phyloP scores from a whole-genome alignment of 2,888 invertebrate genomes.

The Morpho deidamia region DNA sequence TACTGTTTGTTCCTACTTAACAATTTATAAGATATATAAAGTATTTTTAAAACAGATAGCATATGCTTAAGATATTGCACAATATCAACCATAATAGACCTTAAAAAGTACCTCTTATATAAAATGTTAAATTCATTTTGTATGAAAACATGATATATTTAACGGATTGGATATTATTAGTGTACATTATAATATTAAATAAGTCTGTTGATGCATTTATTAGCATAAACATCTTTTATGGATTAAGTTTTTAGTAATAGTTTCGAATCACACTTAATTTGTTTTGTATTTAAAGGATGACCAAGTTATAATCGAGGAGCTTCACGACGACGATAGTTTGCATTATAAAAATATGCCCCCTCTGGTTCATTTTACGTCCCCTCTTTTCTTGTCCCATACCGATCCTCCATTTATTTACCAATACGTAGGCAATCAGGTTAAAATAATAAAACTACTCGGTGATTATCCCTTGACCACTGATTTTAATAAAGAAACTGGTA shows the following conservation, averaged over 20 bases:
- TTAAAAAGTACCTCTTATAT: slow-evolving; percentile 4
- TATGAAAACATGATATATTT: no score
- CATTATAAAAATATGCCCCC: slow-evolving; percentile 70
- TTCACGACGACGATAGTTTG: slow-evolving; percentile 65
- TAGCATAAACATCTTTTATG: slow-evolving; percentile 36
- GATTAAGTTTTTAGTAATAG: slow-evolving; percentile 32
- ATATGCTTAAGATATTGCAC: not conserved
- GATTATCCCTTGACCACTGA: slow-evolving; percentile 50
- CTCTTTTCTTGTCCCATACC: slow-evolving; percentile 60
- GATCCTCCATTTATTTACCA: slow-evolving; percentile 68
- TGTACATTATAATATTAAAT: not conserved
- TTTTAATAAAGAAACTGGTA: slow-evolving; percentile 40
- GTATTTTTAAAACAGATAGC: not conserved
- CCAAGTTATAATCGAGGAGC: slow-evolving; percentile 74
- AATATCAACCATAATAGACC: not conserved
- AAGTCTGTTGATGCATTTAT: slow-evolving; percentile 71
- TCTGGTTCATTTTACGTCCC: slow-evolving; percentile 55
- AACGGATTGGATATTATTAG: not conserved
- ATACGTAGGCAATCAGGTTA: slow-evolving; percentile 64
- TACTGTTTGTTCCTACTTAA: slow-evolving; percentile 5
- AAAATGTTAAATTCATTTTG: not conserved
- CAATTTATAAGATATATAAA: not conserved
- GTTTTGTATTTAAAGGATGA: slow-evolving; percentile 75
- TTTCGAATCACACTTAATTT: slow-evolving; percentile 63
- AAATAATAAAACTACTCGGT: slow-evolving; percentile 64